These are phyloP conservation scores for Spea hammondii DNA, from an alignment of 2,797 vertebrate species.

Conservation along the genomic window DNA sequence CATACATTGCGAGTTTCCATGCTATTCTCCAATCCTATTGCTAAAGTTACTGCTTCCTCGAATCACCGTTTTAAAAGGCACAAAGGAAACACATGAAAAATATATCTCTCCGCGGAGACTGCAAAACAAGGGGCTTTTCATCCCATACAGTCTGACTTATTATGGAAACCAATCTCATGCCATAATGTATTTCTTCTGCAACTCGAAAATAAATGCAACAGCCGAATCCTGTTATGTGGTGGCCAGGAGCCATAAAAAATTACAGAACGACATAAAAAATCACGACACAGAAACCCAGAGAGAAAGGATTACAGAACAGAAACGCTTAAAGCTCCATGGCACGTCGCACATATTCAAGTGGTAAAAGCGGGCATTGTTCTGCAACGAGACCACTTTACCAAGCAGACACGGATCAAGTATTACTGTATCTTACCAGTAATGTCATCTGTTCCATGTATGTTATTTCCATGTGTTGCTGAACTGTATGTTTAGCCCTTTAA, in stretches of 20 bases:
- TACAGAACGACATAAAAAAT: not conserved
- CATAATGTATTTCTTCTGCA: constrained; percentile 48
- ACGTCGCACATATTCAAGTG: constrained; percentile 28
- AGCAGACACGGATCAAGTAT: too few relatives aligned
- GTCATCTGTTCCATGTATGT: too few relatives aligned
- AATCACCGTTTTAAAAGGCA: constrained; percentile 30
- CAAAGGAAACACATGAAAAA: constrained; percentile 37
- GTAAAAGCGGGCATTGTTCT: not conserved
- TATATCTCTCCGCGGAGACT: constrained; percentile 28
- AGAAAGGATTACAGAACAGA: not conserved
- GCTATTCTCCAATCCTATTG: constrained; percentile 19
- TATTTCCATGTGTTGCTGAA: too few relatives aligned
- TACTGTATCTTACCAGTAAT: too few relatives aligned
- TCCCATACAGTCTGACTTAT: constrained; percentile 19
- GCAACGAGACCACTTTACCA: too few relatives aligned
- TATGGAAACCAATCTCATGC: constrained; percentile 25
- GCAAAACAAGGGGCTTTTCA: constrained; percentile 34
- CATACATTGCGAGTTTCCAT: constrained; percentile 7
- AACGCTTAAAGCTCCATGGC: not conserved
- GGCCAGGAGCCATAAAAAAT: constrained; percentile 22
- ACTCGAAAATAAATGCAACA: constrained; percentile 21
- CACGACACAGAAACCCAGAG: constrained; percentile 4
- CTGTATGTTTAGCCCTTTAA: too few relatives aligned
- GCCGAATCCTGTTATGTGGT: constrained; percentile 27
- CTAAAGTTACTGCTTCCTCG: constrained; percentile 39